A percentile compares a stretch with the other conserved stretches of the same genome.
phyloP scores from a whole-genome alignment of 2,888 invertebrate genomes.

The Endomychus coccineus region DNA sequence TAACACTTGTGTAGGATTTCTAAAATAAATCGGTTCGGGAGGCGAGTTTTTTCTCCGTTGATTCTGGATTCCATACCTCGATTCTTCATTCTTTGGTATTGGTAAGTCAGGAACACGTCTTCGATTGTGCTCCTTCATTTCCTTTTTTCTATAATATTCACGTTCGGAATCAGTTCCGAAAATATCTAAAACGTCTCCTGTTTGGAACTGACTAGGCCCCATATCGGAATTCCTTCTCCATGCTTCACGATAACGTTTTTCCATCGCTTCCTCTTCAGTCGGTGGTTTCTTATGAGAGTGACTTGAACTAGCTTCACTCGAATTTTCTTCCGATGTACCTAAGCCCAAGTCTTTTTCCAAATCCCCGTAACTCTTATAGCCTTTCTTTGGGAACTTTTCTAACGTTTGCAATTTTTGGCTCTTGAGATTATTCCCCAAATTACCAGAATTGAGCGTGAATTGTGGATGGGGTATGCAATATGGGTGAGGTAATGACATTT shows the following conservation, averaged over 20 bases:
- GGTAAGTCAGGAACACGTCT: conserved; percentile 21
- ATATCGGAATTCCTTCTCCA: conserved; percentile 60
- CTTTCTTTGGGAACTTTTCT: conserved; percentile 41
- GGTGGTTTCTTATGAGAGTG: conserved; percentile 57
- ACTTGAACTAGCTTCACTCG: conserved; percentile 72
- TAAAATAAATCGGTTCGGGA: conserved; percentile 41
- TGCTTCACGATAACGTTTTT: conserved; percentile 58
- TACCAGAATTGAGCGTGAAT: conserved; percentile 50
- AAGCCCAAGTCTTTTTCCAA: conserved; percentile 71
- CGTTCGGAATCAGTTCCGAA: conserved; percentile 58
- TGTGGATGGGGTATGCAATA: conserved; percentile 67
- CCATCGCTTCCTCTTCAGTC: conserved; percentile 51
- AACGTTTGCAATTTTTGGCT: conserved; percentile 28
- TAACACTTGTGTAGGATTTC: conserved; percentile 46
- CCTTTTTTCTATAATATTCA: conserved; percentile 45
- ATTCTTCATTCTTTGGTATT: conserved; percentile 14
- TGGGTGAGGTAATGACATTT: conserved; percentile 58
- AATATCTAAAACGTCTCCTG: conserved; percentile 57
- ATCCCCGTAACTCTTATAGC: conserved; percentile 50
- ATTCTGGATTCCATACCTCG: conserved; percentile 3
- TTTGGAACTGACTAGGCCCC: conserved; percentile 51
- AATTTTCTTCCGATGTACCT: conserved; percentile 79
- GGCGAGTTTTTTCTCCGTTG: conserved; percentile 44
- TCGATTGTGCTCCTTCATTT: conserved; percentile 22
- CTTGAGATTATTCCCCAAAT: conserved; percentile 32